phyloP scores from a whole-genome alignment of 2,797 vertebrate species.

The Gallinago solitaria region DNA sequence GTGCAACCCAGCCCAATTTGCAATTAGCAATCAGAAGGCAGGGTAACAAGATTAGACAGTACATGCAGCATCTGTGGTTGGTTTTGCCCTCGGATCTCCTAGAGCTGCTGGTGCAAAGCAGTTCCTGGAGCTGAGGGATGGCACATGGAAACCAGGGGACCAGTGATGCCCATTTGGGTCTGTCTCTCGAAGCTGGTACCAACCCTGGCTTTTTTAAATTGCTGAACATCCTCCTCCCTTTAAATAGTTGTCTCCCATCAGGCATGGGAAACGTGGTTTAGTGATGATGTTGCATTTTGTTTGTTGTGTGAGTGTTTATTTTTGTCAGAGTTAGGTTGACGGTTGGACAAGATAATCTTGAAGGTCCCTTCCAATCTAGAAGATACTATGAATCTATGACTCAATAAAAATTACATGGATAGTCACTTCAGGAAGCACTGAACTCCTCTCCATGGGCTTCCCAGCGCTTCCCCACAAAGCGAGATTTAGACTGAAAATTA shows the following conservation, averaged over 20 bases:
- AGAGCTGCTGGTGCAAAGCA: too few species aligned
- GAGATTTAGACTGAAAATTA: too few species aligned
- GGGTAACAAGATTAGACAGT: neutral
- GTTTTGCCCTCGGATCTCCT: too few species aligned
- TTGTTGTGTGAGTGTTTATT: too few species aligned
- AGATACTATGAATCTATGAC: too few species aligned
- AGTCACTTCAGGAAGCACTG: neutral
- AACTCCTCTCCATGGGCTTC: neutral
- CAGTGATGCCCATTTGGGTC: neutral
- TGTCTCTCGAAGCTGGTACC: neutral
- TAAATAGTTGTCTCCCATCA: neutral
- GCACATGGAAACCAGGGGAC: neutral
- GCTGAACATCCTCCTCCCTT: neutral
- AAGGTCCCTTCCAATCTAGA: too few species aligned
- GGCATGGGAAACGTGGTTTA: neutral
- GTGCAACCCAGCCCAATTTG: neutral
- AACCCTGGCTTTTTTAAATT: neutral
- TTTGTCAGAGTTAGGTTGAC: too few species aligned
- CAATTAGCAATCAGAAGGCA: neutral
- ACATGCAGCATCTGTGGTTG: rapidly evolving
- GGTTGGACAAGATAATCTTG: too few species aligned
- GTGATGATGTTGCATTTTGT: too few species aligned
- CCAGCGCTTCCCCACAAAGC: neutral
- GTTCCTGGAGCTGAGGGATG: neutral
- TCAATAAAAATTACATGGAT: rapidly evolving